phyloP scores from a whole-genome alignment of 2,113 vertebrate species.

The Gallinago media region DNA sequence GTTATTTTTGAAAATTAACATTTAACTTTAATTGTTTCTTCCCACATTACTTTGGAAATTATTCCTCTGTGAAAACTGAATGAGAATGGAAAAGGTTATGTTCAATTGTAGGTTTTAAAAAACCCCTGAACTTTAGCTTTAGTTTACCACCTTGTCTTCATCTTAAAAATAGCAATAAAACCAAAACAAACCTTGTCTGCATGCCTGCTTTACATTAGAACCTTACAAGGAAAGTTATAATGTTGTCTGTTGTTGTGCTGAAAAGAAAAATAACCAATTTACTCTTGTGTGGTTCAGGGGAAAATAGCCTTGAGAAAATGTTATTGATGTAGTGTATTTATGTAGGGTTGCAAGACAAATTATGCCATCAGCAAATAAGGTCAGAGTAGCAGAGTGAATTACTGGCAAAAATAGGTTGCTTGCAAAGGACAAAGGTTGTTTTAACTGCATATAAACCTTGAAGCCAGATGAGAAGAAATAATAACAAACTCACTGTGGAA shows the following conservation, averaged over 20 bases:
- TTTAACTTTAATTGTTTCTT: constrained; percentile 65
- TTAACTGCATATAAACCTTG: constrained; percentile 56
- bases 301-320: constrained; percentile 78
- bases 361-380: constrained; percentile 80
- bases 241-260: constrained; percentile 41
- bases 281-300: constrained; percentile 62
- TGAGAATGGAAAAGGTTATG: constrained; percentile 48
- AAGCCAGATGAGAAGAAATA: constrained; percentile 29
- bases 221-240: constrained; percentile 49
- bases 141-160: constrained; percentile 39
- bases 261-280: constrained; percentile 76
- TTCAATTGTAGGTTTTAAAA: neutral
- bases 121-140: neutral
- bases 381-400: constrained; percentile 64
- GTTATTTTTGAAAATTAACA: constrained; percentile 61
- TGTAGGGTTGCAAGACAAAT: constrained; percentile 79
- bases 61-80: constrained; percentile 42
- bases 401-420: constrained; percentile 55
- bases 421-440: constrained; percentile 44
- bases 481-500: neutral
- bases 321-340: constrained; percentile 79
- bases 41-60: constrained; percentile 16
- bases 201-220: constrained; percentile 49
- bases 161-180: constrained; percentile 39
- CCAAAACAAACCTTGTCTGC: constrained; percentile 5